Base-by-base conservation (phyloP, 2,888 invertebrate species). In the Lithophane socia region DNA sequence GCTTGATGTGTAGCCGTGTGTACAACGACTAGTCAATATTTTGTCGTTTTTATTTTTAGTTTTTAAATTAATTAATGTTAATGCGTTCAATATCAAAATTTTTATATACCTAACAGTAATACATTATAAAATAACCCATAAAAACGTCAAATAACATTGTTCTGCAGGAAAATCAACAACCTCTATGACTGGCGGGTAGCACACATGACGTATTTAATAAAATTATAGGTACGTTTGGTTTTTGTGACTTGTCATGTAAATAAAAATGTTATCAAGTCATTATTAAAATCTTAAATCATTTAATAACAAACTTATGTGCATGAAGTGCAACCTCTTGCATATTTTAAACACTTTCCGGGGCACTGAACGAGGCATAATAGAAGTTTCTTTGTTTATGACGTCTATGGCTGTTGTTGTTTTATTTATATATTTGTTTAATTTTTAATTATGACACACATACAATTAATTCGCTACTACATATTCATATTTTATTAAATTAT, bases 201-300 rank as follows among this genome's bases (percentile, higher is more conserved):
- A 52, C 7, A 18, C 29, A 29, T 29, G 4, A 1, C 7, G 16
- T 49, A 8, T 68, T 42, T 21, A 21, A 21, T 52, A 18, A 54
- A 24, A 37, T 24, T 73, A 24, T 37, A 58, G 16, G 2, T 37
- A 24, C 44, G 18, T 9, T 12, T 56, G 5, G 16, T 75, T 47
- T 77, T 75, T 65, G 24, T 64, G 16, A 4, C 54, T 37, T 54
- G 54, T 24, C 44, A 47, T 16, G 54, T 47, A 47, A 63, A 37
- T 29, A 18, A 47, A 47, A 47, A 42, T 9, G 9, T 10, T 44
- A 44, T n/a, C 9, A n/a, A 44, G n/a, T 64, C 13, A 64, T 42
- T 10, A 44, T n/a, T 64, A 44, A n/a, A 42, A n/a, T 64, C 8
- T 21, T 4, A 71, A 16, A 10, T 70, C n/a, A 18, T 10, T n/a